Percentiles rank a stretch among this genome's conserved stretches.
These are phyloP conservation scores for Pogonocichla stellata DNA, from an alignment of 2,113 vertebrate species.

Conservation along the genomic window DNA sequence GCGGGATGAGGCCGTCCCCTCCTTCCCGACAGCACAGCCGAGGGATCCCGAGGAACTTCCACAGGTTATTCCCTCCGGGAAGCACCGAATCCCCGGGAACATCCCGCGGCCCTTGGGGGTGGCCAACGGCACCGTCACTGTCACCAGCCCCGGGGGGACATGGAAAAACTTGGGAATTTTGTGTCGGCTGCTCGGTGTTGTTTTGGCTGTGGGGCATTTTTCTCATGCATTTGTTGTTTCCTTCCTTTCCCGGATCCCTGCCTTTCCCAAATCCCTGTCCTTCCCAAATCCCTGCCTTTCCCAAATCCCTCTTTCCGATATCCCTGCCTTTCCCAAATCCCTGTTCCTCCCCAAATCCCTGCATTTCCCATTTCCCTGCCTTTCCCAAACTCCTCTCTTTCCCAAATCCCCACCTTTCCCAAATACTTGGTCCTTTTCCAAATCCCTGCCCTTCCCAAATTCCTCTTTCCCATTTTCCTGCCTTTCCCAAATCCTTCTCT, in stretches of 20 bases:
- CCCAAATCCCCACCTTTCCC: not conserved
- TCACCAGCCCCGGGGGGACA: not conserved
- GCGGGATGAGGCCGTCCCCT: not conserved
- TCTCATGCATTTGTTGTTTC: conserved; percentile 7
- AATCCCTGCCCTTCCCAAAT: not conserved
- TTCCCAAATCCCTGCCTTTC: not conserved
- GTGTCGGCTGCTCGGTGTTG: not conserved
- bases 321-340: too few relatives aligned
- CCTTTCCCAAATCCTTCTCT: not conserved
- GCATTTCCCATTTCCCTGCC: too few relatives aligned
- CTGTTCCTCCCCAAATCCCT: not conserved
- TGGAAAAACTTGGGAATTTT: not conserved
- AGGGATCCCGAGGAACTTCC: accelerated
- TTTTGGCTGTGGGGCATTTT: conserved; percentile 2
- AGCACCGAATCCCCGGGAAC: not conserved
- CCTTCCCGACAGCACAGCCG: accelerated
- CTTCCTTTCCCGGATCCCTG: not conserved
- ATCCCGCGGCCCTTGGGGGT: not conserved
- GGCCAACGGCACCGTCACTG: not conserved
- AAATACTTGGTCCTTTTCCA: not conserved
- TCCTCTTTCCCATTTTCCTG: not conserved
- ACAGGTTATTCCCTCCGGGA: not conserved
- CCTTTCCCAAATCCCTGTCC: not conserved
- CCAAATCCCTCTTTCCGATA: not conserved
- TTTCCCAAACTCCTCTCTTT: too few relatives aligned